Evolutionary conservation across 2,113 vertebrate genomes (phyloP), one percentile per base, ranked within the genome.

Genomic region (Chaenogobius annularis): DNA sequence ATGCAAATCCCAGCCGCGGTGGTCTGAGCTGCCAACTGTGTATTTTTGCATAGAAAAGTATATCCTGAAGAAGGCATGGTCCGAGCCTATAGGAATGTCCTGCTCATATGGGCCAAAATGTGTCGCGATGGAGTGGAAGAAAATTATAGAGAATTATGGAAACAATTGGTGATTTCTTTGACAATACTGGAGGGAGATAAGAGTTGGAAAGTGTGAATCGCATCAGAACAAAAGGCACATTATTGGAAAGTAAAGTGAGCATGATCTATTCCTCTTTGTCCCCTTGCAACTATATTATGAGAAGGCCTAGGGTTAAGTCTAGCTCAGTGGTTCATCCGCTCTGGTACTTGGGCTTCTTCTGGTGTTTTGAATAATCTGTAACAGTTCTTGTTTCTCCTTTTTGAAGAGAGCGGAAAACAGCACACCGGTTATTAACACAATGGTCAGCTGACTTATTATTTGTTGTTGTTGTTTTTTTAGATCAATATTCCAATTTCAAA

Each of bases 41-140:
- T 89, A 84, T 84, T 88, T 90, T 84, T 85, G 83, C 64, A 83
- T 76, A 69, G 77, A 81, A 85, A 83, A 89, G 78, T 83, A 85
- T 84, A 89, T 73, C 74, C 77, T 76, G 67, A 50, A 5, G 82
- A 67, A 80, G 70, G 67, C 46, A 81, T 70, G 77, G 81, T 74
- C 61, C 56, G 22, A 68, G 67, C 68, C 47, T 76, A 31, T 59
- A 74, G 81, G 83, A 84, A 88, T 87, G 72, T 78, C 76, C 74
- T 62, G 71, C 67, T 81, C 70, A 43, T 50, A 74, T 62, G 63
- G 55, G 22, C 55, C 70, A 70, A 83, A 44, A 47, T 56, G 23
- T 62, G 7, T 58, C 20, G 62, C 85, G 35, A 63, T 54, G 59
- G 31, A 82, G 75, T 66, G 72, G 15, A 50, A 72, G 74, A 74